phyloP scores from a whole-genome alignment of 2,797 vertebrate species.

The Lates japonicus region DNA sequence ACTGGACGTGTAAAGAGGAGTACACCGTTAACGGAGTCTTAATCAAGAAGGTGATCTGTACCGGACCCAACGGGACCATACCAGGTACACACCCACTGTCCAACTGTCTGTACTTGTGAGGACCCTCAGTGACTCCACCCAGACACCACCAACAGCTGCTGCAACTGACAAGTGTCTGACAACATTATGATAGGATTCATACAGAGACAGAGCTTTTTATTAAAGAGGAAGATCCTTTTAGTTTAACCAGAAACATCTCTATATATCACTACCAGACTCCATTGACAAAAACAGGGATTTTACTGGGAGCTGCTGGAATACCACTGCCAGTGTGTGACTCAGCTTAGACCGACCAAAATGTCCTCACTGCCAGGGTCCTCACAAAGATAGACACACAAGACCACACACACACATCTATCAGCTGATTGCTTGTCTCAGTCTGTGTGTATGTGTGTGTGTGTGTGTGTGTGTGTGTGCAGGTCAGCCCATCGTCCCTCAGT shows the following conservation, averaged over 20 bases:
- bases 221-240: no score
- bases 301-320: no score
- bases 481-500: slow-evolving; percentile 93
- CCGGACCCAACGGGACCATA: slow-evolving; percentile 94
- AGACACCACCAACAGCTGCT: no score
- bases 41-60: slow-evolving; percentile 98
- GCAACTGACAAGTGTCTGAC: no score
- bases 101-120: not conserved
- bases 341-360: no score
- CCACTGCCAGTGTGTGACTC: no score
- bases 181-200: no score
- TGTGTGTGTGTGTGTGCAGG: slow-evolving; percentile 78
- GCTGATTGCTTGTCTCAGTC: not conserved
- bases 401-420: not conserved
- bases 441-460: slow-evolving; percentile 7
- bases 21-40: slow-evolving; percentile 93
- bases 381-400: not conserved
- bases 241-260: no score
- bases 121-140: not conserved
- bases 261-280: no score
- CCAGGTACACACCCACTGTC: slow-evolving; percentile 85
- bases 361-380: not conserved
- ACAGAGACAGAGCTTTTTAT: no score
- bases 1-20: slow-evolving; percentile 94
- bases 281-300: no score